Evolutionary conservation across 2,888 invertebrate species (phyloP), one percentile per base, ranked within the genome.

Genomic region (Saturnia pavonia): DNA sequence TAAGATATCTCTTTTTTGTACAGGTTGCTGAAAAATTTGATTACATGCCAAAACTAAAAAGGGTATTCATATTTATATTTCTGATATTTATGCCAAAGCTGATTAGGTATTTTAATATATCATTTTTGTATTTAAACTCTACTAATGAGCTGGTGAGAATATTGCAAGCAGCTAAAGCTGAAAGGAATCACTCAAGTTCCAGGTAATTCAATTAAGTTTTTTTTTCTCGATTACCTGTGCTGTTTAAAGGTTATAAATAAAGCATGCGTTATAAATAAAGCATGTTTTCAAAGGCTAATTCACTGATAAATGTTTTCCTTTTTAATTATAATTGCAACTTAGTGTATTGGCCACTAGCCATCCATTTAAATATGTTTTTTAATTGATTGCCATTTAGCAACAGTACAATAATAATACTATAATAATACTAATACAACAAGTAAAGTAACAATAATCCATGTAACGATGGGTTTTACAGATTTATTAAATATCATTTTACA

Each of bases 11-110:
- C 25, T 25, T 60, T 25, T 60, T 27, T 25, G 12, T 27, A 14
- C 78, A 94, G 93, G 86, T 91, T n/a, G 94, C 93, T 67, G 86
- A 89, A 75, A 88, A 88, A 72, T 92, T 92, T 72, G 89, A 89
- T 73, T 85, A 85, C 68, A 88, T 91, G 87, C 78, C 93, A 0
- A 73, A 79, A 57, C 54, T 77, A 1, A 92, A 92, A 75, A 86
- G 92, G 68, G 43, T 88, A 1, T 70, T 85, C 27, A 75, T 93
- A 69, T 84, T 92, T 72, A 80, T 84, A 54, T 67, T 90, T 11
- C 74, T 94, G 27, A 79, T 92, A 74, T 87, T 91, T 71, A 83
- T 88, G 78, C 94, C 93, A 0, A 79, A 84, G 72, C 27, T 89
- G 71, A 75, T 91, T 45, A 86, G 77, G 73, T 79, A 79, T 70